Conservation (phyloP, 2,113 vertebrate species). For the Percopsis transmontana region DNA sequence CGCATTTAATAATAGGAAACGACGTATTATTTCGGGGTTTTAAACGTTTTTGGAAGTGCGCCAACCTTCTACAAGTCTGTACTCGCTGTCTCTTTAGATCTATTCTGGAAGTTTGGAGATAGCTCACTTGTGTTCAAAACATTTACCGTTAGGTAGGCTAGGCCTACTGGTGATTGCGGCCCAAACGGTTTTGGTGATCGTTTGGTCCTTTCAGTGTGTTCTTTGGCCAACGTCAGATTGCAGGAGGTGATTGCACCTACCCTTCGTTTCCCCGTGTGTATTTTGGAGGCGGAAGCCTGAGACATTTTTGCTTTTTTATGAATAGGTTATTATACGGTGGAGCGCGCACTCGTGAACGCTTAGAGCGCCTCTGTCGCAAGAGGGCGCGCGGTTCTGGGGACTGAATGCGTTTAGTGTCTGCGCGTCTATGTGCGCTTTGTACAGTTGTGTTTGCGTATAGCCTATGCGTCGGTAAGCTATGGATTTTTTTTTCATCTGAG, state of each 20-base stretch:
- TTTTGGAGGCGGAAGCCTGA: constrained; percentile 67
- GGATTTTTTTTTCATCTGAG: constrained; percentile 39
- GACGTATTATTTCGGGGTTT: no score
- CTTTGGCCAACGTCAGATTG: constrained; percentile 63
- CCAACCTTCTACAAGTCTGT: no score
- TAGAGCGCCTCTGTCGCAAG: constrained; percentile 30
- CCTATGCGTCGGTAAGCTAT: constrained; percentile 39
- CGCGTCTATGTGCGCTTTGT: constrained; percentile 64
- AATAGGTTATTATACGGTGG: constrained; percentile 71
- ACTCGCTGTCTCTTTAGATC: no score
- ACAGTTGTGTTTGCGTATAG: constrained; percentile 66
- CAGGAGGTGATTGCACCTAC: constrained; percentile 54
- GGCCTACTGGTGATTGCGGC: not conserved
- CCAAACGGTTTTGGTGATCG: constrained; percentile 20
- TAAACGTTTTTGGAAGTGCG: no score
- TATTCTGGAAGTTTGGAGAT: no score
- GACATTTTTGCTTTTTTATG: constrained; percentile 67
- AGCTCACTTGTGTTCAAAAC: no score
- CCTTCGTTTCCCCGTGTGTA: constrained; percentile 61
- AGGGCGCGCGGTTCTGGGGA: constrained; percentile 12
- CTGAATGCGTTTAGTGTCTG: constrained; percentile 74
- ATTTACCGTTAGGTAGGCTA: no score
- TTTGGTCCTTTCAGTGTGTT: constrained; percentile 22
- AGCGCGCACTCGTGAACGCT: constrained; percentile 15
- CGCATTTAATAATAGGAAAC: no score